A percentile compares a stretch with the other conserved stretches of the same genome.
phyloP scores from a whole-genome alignment of 1,140 invertebrate genomes.

The Drosophila sproati region DNA sequence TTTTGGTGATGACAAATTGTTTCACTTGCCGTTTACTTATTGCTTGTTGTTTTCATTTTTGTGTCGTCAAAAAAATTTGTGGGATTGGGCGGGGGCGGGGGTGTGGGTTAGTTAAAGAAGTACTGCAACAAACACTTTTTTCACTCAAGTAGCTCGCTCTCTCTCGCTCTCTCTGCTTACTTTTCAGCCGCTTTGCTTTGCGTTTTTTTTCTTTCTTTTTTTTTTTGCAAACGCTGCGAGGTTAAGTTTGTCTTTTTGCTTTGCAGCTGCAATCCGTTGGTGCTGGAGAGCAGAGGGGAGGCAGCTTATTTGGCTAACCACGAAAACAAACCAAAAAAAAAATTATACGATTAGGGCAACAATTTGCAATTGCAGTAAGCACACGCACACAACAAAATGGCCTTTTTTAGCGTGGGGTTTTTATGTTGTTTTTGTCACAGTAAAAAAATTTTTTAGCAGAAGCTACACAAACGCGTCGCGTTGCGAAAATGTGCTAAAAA shows the following conservation, averaged over 20 bases:
- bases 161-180: conserved; percentile 45
- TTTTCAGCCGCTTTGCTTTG: conserved; percentile 39
- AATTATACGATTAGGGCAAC: conserved; percentile 38
- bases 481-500: conserved; percentile 67
- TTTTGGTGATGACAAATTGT: conserved; percentile 1
- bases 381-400: conserved; percentile 40
- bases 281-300: conserved; percentile 42
- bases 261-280: conserved; percentile 49
- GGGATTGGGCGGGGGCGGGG: conserved; percentile 10
- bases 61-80: conserved; percentile 17
- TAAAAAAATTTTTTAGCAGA: conserved; percentile 67
- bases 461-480: conserved; percentile 50
- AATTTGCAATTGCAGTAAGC: conserved; percentile 29
- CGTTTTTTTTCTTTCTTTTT: conserved; percentile 42
- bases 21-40: conserved; percentile 26
- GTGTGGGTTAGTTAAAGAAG: conserved; percentile 26
- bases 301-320: conserved; percentile 28
- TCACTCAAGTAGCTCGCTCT: conserved; percentile 47
- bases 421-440: conserved; percentile 70
- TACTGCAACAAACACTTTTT: conserved; percentile 59
- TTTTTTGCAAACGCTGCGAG: conserved; percentile 73
- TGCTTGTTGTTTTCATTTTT: neutral
- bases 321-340: conserved; percentile 51
- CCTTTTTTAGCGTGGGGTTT: conserved; percentile 40
- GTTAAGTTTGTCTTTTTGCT: conserved; percentile 73